Evolutionary conservation across 2,888 invertebrate genomes (phyloP).

Genomic region (Girardia tigrina): DNA sequence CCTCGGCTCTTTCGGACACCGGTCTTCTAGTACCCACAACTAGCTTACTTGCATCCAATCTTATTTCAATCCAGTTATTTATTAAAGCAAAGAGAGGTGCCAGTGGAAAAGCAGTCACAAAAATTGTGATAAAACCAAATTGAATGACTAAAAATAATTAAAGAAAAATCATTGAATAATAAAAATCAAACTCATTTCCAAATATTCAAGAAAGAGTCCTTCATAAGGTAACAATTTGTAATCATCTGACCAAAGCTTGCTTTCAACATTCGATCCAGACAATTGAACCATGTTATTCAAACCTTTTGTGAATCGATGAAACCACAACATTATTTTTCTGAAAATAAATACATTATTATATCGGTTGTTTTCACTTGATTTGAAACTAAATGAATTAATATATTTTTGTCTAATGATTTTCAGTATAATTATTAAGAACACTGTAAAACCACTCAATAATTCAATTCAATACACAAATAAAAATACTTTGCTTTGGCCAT

Average conservation of each 20-base stretch:
- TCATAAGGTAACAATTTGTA: conserved; percentile 54
- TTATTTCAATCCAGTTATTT: conserved; percentile 56
- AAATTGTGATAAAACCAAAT: conserved; percentile 55
- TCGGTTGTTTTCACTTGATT: too few relatives aligned
- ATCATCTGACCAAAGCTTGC: conserved; percentile 43
- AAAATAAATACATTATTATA: too few relatives aligned
- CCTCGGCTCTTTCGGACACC: conserved; percentile 54
- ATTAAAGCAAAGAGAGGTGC: conserved; percentile 55
- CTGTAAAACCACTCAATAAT: too few relatives aligned
- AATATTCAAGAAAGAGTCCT: conserved; percentile 55
- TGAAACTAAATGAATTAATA: too few relatives aligned
- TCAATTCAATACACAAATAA: too few relatives aligned
- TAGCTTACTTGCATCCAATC: conserved; percentile 53
- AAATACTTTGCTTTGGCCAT: too few relatives aligned
- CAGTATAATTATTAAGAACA: too few relatives aligned
- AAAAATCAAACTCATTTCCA: conserved; percentile 53
- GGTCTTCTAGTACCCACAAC: conserved; percentile 52
- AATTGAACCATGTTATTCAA: neutral
- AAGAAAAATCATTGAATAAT: neutral
- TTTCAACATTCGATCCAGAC: neutral
- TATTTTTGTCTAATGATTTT: too few relatives aligned
- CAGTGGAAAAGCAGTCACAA: conserved; percentile 55
- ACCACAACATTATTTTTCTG: conserved; percentile 31
- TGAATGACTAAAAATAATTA: conserved; percentile 32
- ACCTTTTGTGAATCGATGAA: conserved; percentile 33